Evolutionary conservation across 2,113 vertebrate species (phyloP), one percentile per base, ranked within the genome.

Genomic region (Notechis scutatus): DNA sequence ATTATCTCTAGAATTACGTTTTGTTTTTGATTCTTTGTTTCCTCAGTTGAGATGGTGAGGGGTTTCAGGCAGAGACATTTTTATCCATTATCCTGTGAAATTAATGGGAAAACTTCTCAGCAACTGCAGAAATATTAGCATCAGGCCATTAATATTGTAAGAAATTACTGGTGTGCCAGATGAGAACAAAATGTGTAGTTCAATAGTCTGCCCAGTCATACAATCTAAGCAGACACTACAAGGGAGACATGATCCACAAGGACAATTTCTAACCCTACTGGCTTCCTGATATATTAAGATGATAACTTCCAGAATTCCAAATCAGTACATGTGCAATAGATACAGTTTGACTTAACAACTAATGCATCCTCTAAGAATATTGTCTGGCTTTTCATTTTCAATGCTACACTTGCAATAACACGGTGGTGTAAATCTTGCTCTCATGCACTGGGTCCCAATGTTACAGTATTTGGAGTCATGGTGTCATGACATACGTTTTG

Each of bases 1-100:
- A 26, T 47, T 92, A 64, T 50, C 85, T 88, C 91, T 34, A 42
- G 50, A 92, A 92, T 92, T 50, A 64, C 64, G 14, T 2, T 92
- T 94, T 95, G 94, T 95, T 94, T 94, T 39, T 81, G 74, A 81
- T 42, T 81, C 34, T 81, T 81, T 81, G 74, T 81, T 81, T 81
- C 74, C 91, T 92, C 74, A 20, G n/a, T 39, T 5, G 52, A 91
- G 93, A 90, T 94, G 34, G 74, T 12, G 42, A 21, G 93, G 87
- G 50, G 2, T 42, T 94, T 0, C 47, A 92, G 86, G 95, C 91
- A n/a, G 95, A 74, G 87, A 89, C 90, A 21, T 3, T 56, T 74
- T 56, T 45, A 15, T 52, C 57, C 39, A n/a, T 23, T 29, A 39
- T 39, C 34, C 29, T 39, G 47, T 34, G 55, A 87, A 87, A 87